phyloP scores from a whole-genome alignment of 1,140 invertebrate species.

The Drosophila sulfurigaster region DNA sequence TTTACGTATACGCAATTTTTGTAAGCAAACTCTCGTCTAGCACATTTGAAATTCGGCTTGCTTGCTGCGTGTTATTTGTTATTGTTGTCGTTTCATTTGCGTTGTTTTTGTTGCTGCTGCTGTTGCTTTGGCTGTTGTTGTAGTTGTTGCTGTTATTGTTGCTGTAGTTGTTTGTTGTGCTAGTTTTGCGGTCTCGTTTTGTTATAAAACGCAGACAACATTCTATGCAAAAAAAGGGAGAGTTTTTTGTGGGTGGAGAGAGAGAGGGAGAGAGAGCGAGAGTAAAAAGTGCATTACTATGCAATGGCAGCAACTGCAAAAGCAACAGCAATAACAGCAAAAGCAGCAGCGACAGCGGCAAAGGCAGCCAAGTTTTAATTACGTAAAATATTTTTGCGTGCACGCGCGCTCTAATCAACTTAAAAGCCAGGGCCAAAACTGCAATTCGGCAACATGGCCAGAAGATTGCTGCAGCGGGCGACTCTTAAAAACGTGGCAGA shows the following conservation, averaged over 20 bases:
- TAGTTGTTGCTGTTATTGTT: constrained; percentile 39
- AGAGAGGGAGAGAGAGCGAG: neutral
- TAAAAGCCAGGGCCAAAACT: constrained; percentile 67
- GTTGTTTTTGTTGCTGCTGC: neutral
- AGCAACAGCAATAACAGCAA: constrained; percentile 35
- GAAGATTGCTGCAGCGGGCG: constrained; percentile 22
- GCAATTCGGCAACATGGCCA: constrained; percentile 66
- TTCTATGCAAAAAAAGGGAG: constrained; percentile 38
- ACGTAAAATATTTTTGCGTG: constrained; percentile 81
- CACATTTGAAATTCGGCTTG: neutral
- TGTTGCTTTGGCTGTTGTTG: constrained; percentile 9
- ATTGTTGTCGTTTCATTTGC: constrained; percentile 23
- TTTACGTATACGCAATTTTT: neutral
- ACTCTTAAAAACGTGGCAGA: constrained; percentile 57
- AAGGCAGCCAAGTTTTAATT: constrained; percentile 76
- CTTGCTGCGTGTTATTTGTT: constrained; percentile 4
- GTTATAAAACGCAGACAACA: constrained; percentile 68
- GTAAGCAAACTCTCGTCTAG: neutral
- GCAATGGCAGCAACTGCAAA: constrained; percentile 39
- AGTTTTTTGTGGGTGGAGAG: neutral
- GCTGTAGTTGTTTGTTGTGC: constrained; percentile 64
- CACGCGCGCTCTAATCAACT: constrained; percentile 72
- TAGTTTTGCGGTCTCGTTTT: constrained; percentile 75
- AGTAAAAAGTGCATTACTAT: constrained; percentile 50
- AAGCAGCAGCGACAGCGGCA: constrained; percentile 45